Percentiles rank a stretch among this genome's conserved stretches.
Conservation (phyloP, 2,797 vertebrate genomes). For the Staurois parvus region DNA sequence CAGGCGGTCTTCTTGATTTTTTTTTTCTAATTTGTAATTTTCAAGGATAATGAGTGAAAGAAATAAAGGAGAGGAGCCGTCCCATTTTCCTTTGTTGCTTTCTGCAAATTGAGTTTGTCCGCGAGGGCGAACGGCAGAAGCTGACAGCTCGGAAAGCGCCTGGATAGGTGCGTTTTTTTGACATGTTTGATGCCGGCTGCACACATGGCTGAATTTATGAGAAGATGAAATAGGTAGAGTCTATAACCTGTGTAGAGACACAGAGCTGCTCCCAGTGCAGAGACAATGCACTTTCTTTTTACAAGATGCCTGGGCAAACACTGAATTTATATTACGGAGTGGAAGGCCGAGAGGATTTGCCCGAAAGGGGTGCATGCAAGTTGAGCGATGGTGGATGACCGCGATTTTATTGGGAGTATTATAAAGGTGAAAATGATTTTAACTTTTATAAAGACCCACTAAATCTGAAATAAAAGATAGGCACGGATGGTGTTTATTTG, state of each 20-base stretch:
- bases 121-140: background rate
- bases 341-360: background rate
- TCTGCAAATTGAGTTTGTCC: conserved; percentile 2
- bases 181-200: conserved; percentile 23
- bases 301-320: conserved; percentile 33
- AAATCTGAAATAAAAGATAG: background rate
- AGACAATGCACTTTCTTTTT: conserved; percentile 21
- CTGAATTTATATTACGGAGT: conserved; percentile 27
- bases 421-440: background rate
- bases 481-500: background rate
- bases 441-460: background rate
- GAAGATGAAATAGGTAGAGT: background rate
- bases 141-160: fast-evolving
- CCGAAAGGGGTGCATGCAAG: background rate
- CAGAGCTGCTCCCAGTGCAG: background rate
- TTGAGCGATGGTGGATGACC: background rate
- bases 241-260: background rate
- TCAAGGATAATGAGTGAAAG: background rate
- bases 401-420: background rate
- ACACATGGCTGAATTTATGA: conserved; percentile 44
- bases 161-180: background rate
- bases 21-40: background rate
- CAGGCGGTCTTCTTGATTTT: background rate
- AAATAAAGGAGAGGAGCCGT: conserved; percentile 16
- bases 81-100: background rate